Conservation (phyloP, 2,888 invertebrate species). For the Actias luna region DNA sequence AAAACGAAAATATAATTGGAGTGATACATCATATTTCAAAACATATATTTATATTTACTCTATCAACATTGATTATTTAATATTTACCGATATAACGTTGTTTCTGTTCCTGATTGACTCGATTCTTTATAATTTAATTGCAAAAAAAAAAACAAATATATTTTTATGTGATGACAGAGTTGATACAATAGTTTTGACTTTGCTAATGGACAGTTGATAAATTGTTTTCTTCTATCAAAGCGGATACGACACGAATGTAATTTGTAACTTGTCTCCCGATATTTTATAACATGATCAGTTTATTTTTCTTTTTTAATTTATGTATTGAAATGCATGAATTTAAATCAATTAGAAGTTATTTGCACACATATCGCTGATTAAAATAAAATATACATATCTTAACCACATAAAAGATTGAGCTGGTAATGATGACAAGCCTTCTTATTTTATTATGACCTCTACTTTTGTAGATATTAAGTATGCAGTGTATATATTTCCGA, state of each 20-base stretch:
- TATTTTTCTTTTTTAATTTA: background rate
- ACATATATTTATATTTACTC: conserved; percentile 6
- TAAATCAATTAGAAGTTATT: background rate
- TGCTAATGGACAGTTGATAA: background rate
- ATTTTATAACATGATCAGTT: background rate
- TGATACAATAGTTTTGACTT: background rate
- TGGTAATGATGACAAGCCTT: no score
- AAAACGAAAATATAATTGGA: conserved; percentile 13
- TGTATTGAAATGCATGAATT: background rate
- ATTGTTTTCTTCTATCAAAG: background rate
- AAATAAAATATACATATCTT: no score
- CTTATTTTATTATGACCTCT: no score
- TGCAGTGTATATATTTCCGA: no score
- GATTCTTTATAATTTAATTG: background rate
- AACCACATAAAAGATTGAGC: no score
- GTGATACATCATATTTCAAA: conserved; percentile 2
- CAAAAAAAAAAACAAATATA: background rate
- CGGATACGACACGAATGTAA: background rate
- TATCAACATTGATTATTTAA: background rate
- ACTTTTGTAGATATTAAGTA: no score
- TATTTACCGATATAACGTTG: background rate
- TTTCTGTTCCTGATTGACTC: conserved; percentile 7
- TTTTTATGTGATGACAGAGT: conserved; percentile 2
- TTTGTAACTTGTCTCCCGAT: background rate
- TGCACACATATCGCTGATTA: background rate